These are phyloP conservation scores for Archilochus colubris DNA, from an alignment of 2,113 vertebrate genomes.

Conservation along the genomic window DNA sequence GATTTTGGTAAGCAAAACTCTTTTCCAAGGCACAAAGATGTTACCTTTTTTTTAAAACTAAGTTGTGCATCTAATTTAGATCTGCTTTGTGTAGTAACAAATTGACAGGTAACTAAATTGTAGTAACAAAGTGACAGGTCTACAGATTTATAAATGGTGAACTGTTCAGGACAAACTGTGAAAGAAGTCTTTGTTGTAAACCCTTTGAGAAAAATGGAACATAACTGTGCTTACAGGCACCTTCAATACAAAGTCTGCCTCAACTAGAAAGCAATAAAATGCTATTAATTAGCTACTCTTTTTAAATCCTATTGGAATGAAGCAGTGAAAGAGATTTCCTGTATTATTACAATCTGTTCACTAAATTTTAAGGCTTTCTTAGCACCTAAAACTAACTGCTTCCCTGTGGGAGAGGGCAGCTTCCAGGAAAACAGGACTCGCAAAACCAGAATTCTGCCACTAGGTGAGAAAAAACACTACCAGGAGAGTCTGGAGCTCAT, in stretches of 20 bases:
- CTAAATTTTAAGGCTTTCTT: neutral
- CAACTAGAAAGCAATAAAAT: neutral
- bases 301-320: neutral
- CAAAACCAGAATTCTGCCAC: neutral
- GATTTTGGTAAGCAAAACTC: neutral
- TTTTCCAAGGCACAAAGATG: neutral
- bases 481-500: neutral
- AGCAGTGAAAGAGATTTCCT: slow-evolving; percentile 5
- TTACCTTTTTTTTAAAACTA: neutral
- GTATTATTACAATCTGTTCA: slow-evolving; percentile 3
- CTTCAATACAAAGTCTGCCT: neutral
- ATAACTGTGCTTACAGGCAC: neutral
- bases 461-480: neutral
- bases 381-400: neutral
- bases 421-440: neutral
- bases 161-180: neutral
- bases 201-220: neutral
- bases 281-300: neutral
- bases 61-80: neutral
- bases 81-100: neutral
- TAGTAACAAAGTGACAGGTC: neutral
- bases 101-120: neutral
- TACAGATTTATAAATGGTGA: neutral
- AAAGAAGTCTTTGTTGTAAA: neutral
- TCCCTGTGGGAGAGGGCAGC: neutral